A percentile compares a stretch with the other conserved stretches of the same genome.
Evolutionary conservation across 2,113 vertebrate species (phyloP).

Genomic region (Rattus rattus): DNA sequence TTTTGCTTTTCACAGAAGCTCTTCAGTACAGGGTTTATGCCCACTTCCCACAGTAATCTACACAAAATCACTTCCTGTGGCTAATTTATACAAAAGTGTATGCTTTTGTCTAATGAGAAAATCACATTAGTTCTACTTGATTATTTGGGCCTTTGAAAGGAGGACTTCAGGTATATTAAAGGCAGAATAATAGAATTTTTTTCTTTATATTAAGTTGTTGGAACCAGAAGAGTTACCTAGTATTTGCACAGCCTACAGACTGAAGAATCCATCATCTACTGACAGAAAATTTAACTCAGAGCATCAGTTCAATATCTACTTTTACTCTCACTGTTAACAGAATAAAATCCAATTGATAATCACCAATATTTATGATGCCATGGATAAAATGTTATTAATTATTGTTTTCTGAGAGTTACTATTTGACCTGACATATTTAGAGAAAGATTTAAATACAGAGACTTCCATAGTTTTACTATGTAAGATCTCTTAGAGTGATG

Average conservation of each 20-base stretch:
- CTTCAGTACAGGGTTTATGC: not conserved
- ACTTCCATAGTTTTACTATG: not conserved
- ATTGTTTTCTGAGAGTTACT: not conserved
- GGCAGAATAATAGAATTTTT: rapidly evolving
- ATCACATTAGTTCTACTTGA: not conserved
- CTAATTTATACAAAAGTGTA: not conserved
- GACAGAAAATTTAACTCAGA: too few species aligned
- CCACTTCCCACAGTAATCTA: not conserved
- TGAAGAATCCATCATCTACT: rapidly evolving
- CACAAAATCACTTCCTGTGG: too few species aligned
- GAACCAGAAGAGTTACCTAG: rapidly evolving
- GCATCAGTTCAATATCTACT: not conserved
- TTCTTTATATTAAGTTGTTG: not conserved
- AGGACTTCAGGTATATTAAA: not conserved
- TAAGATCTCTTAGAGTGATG: not conserved
- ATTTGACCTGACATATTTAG: not conserved
- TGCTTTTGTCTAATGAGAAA: not conserved
- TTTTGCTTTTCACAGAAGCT: not conserved
- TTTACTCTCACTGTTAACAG: not conserved
- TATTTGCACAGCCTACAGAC: not conserved
- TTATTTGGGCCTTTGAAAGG: not conserved
- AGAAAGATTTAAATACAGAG: not conserved
- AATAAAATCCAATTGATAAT: not conserved
- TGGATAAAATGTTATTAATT: not conserved
- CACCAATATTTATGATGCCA: not conserved